Evolutionary conservation across 2,797 vertebrate genomes (phyloP), one percentile per base, ranked within the genome.

Genomic region (Betta splendens): DNA sequence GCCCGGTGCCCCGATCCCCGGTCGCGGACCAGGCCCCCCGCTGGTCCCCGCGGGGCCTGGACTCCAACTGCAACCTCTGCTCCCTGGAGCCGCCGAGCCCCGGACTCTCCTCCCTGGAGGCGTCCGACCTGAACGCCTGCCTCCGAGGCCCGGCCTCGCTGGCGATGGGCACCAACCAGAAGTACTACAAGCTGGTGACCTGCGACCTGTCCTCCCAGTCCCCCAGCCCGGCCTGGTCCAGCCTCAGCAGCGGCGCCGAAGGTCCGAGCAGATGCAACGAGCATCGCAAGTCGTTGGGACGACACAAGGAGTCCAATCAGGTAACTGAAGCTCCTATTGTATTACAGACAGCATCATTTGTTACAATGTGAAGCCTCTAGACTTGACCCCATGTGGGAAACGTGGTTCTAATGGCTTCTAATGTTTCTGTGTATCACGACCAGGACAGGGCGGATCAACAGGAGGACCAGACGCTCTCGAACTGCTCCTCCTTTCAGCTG

Each of bases 141-240:
- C 92, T 96, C 64, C 96, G 95, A 72, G 94, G 93, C 83, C 95
- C 94, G 78, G 91, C 91, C 23, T 87, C 90, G 6, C 86, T 98
- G 1, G 88, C 72, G n/a, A 74, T 93, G 39, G 93, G 92, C 68
- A 93, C 96, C 77, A 96, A 96, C 52, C 96, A 97, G 84, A 99
- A 96, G 86, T 99, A 99, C 81, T 99, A 99, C 60, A 98, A 96
- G 75, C 91, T 99, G 40, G 98, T 99, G 70, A 96, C 94, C 0
- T 98, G 96, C 71, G 97, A 99, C 86, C 87, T 98, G 31, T 95
- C 95, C 38, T 97, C 95, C 65, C 94, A 97, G 64, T 98, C 96
- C 0, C 94, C 95, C 33, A 97, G 95, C 68, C 95, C 94, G 0
- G 93, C 92, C 0, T 94, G 94, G 81, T 95, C 94, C 33, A 94